These are phyloP conservation scores for Oxyteleia sp. DNA, from an alignment of 2,888 invertebrate genomes.

Conservation along the genomic window DNA sequence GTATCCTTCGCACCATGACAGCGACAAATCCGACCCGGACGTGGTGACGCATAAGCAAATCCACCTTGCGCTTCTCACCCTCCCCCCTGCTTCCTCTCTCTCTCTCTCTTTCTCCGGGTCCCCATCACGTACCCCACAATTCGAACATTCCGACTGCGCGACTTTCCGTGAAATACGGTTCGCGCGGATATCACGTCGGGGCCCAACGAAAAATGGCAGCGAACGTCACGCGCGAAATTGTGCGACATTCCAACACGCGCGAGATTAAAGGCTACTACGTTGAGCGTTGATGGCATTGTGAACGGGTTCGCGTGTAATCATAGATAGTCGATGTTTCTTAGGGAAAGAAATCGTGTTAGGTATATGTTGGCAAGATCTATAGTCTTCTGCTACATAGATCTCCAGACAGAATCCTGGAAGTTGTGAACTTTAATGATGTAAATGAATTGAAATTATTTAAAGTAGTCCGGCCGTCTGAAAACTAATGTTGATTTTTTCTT, in stretches of 20 bases:
- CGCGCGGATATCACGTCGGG: constrained; percentile 74
- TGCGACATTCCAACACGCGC: constrained; percentile 62
- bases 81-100: no score
- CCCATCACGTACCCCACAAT: constrained; percentile 54
- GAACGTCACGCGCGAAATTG: constrained; percentile 57
- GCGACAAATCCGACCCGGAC: constrained; percentile 85
- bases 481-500: no score
- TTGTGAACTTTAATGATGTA: no score
- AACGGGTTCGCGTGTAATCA: constrained; percentile 34
- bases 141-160: constrained; percentile 77
- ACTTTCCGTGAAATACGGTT: constrained; percentile 78
- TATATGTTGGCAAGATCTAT: background rate
- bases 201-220: constrained; percentile 51
- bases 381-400: background rate
- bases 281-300: constrained; percentile 22
- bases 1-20: constrained; percentile 78
- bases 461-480: no score
- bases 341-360: background rate
- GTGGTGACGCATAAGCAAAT: constrained; percentile 86
- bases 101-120: no score
- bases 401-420: no score
- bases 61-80: constrained; percentile 28
- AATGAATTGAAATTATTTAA: no score
- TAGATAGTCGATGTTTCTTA: constrained; percentile 24
- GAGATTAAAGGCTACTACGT: constrained; percentile 45